Evolutionary conservation across 2,888 invertebrate species (phyloP), one percentile per base, ranked within the genome.

Genomic region (Anoplius nigerrimus): DNA sequence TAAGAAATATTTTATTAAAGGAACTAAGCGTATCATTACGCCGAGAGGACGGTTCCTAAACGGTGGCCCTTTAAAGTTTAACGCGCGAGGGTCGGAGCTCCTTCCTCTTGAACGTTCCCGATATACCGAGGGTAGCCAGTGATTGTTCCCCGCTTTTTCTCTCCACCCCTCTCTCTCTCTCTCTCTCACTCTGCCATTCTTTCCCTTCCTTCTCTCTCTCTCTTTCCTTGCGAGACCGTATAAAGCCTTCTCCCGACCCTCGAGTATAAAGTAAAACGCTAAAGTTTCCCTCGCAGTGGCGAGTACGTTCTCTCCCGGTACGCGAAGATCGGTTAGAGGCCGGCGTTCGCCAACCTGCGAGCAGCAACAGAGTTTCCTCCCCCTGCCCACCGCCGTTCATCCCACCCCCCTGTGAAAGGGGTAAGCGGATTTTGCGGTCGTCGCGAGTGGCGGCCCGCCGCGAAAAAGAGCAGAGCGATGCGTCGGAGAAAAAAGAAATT

Each of bases 351-450:
- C 34, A 21, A 57, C 46, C 4, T n/a, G 59, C 24, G 52, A 52
- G 72, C 75, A 75, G 72, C 54, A 69, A 63, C 69, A 58, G 61
- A 62, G 62, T 54, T 69, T 69, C 62, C 66, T 74, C 27, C 27
- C 20, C 0, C 48, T 56, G 13, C 20, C 22, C 27, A 54, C 24
- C 66, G 70, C 34, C 34, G 34, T 34, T 11, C 11, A 34, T 34
- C 34, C 71, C 63, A 18, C 64, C 56, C 62, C 57, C 63, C 53
- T 64, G 57, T 63, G 62, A 67, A 63, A 43, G 63, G 59, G 45
- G 62, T 72, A 77, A 77, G 77, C 77, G 78, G 75, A 75, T 78
- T 77, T 75, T 46, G 62, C 27, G 53, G 62, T 54, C 58, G 69
- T 62, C 68, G 62, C 45, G 34, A 34, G 11, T 34, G 6, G 34